Base-by-base conservation (phyloP, 2,888 invertebrate genomes). In the Tetragonula carbonaria region DNA sequence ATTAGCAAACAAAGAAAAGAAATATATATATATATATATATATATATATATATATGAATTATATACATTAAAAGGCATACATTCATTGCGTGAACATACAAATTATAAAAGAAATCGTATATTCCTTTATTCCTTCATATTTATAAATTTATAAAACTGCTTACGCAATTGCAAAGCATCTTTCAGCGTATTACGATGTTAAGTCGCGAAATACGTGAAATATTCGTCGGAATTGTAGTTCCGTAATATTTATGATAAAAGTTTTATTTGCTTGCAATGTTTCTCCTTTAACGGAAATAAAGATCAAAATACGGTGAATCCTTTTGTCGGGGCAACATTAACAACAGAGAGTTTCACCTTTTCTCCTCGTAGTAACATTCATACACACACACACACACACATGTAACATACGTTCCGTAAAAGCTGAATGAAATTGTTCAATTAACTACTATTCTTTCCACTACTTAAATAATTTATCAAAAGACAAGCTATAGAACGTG, bases 181-280 rank as follows among this genome's bases (percentile, higher is more conserved):
- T 50, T 67, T 67, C 23, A 45, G 2, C 16, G 0, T 45, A 23
- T 28, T 68, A 23, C 2, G 28, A 51, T 3, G 51, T 53, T 70
- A 28, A 16, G 65, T 65, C 13, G 38, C 21, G 1, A 57, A 11
- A 63, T 33, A 18, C 33, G 18, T 68, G 50, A 51, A 53, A 28
- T 53, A 53, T 70, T 28, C 14, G 18, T 21, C 53, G 18, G 13
- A 33, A 14, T 45, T n/a, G 33, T 38, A 21, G 6, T 45, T 21
- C 2, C 3, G 14, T 55, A 14, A 55, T 38, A 33, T 55, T 71
- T 71, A 55, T 13, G 33, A n/a, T 38, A 28, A 55, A 71, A 28
- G n/a, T 70, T 70, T 23, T 68, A 68, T 68, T 51, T 28, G 51
- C 57, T 28, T n/a, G 70, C n/a, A 71, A 57, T 55, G 55, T 71